These are phyloP conservation scores for Grammomys surdaster DNA, from an alignment of 2,113 vertebrate genomes.

Conservation along the genomic window DNA sequence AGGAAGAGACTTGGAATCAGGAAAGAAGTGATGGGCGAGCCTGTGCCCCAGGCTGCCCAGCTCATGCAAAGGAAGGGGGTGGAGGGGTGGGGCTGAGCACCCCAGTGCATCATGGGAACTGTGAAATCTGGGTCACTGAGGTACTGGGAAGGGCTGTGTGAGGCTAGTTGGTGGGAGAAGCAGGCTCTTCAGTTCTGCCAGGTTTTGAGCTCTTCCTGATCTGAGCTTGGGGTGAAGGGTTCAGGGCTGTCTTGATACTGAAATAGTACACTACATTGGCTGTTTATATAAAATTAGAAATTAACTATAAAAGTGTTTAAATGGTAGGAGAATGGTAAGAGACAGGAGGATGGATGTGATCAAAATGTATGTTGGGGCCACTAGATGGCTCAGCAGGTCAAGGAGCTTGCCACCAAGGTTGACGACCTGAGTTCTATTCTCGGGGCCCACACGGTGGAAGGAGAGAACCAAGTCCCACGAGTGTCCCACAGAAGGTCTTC, in stretches of 20 bases:
- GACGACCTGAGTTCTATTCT: neutral
- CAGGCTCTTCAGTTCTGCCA: accelerated
- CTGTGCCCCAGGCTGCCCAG: neutral
- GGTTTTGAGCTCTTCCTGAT: neutral
- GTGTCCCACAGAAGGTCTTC: too few relatives aligned
- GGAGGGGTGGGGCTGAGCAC: neutral
- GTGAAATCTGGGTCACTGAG: too few relatives aligned
- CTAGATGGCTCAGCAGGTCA: neutral
- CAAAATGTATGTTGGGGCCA: neutral
- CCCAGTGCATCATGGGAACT: neutral
- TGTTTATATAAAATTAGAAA: neutral
- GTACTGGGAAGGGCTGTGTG: neutral
- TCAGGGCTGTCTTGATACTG: too few relatives aligned
- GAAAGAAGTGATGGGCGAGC: neutral
- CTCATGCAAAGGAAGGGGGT: neutral
- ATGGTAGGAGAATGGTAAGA: neutral
- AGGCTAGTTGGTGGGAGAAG: neutral
- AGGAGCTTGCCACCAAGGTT: too few relatives aligned
- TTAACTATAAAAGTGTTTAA: neutral
- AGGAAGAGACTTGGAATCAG: neutral
- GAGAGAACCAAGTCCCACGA: too few relatives aligned
- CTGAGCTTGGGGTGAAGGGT: neutral
- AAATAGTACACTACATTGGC: neutral
- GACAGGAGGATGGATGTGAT: too few relatives aligned
- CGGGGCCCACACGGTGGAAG: neutral